Percentiles rank a stretch among this genome's conserved stretches.
Conservation (phyloP, 92 coral and sea anemone species). For the Palythoa grandis region DNA sequence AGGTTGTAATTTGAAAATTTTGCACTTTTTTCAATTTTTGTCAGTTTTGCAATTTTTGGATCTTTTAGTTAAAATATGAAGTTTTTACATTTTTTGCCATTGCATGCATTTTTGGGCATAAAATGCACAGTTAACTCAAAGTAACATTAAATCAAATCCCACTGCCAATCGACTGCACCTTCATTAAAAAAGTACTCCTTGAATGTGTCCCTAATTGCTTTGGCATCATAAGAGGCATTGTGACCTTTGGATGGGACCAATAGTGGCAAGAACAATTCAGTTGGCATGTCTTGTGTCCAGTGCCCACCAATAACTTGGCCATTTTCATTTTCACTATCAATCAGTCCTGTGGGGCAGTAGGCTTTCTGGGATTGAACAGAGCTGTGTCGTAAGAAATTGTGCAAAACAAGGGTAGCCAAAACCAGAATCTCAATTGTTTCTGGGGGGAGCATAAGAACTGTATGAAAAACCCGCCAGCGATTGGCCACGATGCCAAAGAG, state of each 20-base stretch:
- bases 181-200: too few species aligned
- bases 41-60: too few species aligned
- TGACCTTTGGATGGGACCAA: constrained; percentile 43
- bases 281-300: constrained; percentile 26
- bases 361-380: neutral
- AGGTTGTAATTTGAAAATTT: too few species aligned
- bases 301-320: constrained; percentile 16
- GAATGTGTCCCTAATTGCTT: too few species aligned
- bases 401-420: constrained; percentile 46
- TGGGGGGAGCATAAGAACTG: constrained; percentile 25
- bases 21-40: too few species aligned
- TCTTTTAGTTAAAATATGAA: too few species aligned
- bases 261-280: constrained; percentile 6
- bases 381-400: constrained; percentile 44
- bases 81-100: too few species aligned
- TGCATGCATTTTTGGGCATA: too few species aligned
- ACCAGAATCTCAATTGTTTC: constrained; percentile 34
- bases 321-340: constrained; percentile 9
- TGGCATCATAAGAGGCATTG: constrained; percentile 34
- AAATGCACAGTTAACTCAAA: neutral
- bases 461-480: constrained; percentile 44
- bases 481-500: constrained; percentile 55
- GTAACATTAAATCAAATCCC: constrained; percentile 15
- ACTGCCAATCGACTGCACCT: too few species aligned
- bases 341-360: constrained; percentile 17